Conservation (phyloP, 2,113 vertebrate species). For the Porphyrio hochstetteri region DNA sequence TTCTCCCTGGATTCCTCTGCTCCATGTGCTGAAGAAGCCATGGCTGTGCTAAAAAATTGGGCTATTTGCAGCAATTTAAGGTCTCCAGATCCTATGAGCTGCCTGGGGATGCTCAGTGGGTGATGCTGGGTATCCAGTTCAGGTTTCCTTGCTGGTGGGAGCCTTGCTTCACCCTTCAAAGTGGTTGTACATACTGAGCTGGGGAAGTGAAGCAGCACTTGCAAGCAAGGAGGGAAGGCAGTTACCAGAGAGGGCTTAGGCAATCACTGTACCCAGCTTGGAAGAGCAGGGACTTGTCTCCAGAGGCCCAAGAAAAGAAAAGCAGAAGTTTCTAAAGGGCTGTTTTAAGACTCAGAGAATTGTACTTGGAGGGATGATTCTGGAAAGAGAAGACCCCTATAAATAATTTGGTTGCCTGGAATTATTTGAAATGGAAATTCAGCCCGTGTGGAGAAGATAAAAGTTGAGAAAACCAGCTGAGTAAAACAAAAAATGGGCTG, state of each 20-base stretch:
- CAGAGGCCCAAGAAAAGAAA: not conserved
- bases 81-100: not conserved
- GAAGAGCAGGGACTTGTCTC: not conserved
- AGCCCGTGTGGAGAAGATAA: not conserved
- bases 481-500: not conserved
- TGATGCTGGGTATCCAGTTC: not conserved
- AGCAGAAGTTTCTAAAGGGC: not conserved
- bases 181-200: not conserved
- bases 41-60: not conserved
- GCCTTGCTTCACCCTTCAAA: not conserved
- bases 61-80: not conserved
- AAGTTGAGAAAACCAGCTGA: not conserved
- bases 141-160: not conserved
- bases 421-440: conserved; percentile 43
- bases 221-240: not conserved
- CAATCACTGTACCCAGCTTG: fast-evolving
- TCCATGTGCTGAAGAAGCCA: not conserved
- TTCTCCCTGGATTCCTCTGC: not conserved
- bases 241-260: not conserved
- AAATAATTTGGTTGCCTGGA: not conserved
- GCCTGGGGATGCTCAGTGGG: not conserved
- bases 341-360: not conserved
- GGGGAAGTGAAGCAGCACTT: not conserved
- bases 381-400: not conserved
- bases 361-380: not conserved